Evolutionary conservation across 2,888 invertebrate species (phyloP).

Genomic region (Mamestra brassicae): DNA sequence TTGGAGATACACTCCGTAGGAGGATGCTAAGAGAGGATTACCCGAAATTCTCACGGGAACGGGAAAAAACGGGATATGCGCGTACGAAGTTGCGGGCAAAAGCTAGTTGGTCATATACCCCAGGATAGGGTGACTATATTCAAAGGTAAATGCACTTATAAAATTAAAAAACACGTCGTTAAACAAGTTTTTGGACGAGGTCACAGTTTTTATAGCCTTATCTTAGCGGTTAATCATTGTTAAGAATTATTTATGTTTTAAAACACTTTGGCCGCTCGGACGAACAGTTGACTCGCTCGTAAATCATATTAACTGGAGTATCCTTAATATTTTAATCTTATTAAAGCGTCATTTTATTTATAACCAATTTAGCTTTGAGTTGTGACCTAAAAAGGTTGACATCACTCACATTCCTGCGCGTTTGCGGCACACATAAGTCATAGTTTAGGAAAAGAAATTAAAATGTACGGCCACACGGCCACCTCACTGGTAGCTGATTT

Average conservation of each 20-base stretch:
- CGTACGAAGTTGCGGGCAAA: too few relatives aligned
- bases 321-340: constrained; percentile 64
- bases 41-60: too few relatives aligned
- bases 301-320: constrained; percentile 75
- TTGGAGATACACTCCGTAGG: too few relatives aligned
- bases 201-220: constrained; percentile 75
- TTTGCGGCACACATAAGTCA: constrained; percentile 74
- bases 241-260: constrained; percentile 76
- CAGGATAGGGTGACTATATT: constrained; percentile 62
- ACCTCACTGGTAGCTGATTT: constrained; percentile 78
- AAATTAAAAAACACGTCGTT: constrained; percentile 62
- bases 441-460: constrained; percentile 74
- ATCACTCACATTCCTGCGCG: constrained; percentile 72
- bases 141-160: constrained; percentile 63
- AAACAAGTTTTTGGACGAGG: constrained; percentile 74
- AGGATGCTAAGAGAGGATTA: too few relatives aligned
- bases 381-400: constrained; percentile 62
- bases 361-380: constrained; percentile 50
- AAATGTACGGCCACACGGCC: constrained; percentile 74
- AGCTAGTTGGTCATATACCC: constrained; percentile 58
- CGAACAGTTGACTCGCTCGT: constrained; percentile 63
- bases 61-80: too few relatives aligned
- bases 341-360: constrained; percentile 60
- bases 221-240: constrained; percentile 76
- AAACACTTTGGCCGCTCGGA: constrained; percentile 68